A percentile compares a stretch with the other conserved stretches of the same genome.
Evolutionary conservation across 2,888 invertebrate species (phyloP).

Genomic region (Exephanes ischioxanthus): DNA sequence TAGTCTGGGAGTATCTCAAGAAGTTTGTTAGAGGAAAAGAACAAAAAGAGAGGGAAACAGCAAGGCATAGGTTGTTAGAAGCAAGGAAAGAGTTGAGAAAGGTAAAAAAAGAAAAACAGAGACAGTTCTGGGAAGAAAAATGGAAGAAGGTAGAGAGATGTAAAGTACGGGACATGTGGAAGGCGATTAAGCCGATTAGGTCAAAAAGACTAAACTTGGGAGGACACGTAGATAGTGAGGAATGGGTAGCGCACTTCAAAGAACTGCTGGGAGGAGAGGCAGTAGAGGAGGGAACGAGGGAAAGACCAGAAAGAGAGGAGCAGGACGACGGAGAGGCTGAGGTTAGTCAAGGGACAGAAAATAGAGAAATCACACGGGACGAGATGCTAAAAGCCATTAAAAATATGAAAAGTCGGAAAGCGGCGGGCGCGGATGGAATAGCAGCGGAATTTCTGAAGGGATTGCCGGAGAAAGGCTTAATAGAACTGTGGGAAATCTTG

Average conservation of each 20-base stretch:
- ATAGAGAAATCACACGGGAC: not conserved
- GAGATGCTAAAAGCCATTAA: not conserved
- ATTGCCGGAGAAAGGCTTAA: not conserved
- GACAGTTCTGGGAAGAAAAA: not conserved
- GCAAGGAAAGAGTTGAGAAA: not conserved
- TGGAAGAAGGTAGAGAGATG: slow-evolving; percentile 8
- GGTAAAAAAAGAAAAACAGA: not conserved
- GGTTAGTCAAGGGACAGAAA: not conserved
- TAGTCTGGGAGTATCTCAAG: not conserved
- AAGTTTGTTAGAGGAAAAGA: not conserved
- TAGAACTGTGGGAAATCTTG: not conserved
- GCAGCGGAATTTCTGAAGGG: not conserved
- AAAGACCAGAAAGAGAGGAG: not conserved
- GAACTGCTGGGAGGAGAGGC: not conserved
- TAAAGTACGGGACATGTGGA: not conserved
- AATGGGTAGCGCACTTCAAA: slow-evolving; percentile 13
- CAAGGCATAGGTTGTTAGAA: not conserved
- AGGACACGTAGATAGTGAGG: not conserved
- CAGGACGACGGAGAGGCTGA: not conserved
- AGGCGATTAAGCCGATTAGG: slow-evolving; percentile 18
- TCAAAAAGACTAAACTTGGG: not conserved
- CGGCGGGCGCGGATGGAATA: slow-evolving; percentile 4
- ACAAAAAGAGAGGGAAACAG: not conserved
- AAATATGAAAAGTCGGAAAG: slow-evolving; percentile 20
- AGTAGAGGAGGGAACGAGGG: not conserved